phyloP scores from a whole-genome alignment of 1,140 invertebrate genomes.

The Trichomalopsis sarcophagae region DNA sequence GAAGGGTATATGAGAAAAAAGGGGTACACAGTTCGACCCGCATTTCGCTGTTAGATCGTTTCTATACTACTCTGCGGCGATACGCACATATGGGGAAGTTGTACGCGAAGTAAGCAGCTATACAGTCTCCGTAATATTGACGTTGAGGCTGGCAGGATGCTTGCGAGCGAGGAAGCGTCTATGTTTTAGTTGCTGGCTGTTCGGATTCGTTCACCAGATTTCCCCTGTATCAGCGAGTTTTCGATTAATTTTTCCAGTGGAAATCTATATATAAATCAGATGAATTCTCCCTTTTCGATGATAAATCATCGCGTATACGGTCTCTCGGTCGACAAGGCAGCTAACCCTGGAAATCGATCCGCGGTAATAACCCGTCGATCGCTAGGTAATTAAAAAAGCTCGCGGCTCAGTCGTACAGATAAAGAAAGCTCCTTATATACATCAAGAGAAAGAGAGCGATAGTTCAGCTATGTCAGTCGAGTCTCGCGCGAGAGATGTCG shows the following conservation, averaged over 20 bases:
- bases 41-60: background rate
- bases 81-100: background rate
- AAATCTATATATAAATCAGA: background rate
- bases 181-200: background rate
- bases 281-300: background rate
- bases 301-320: background rate
- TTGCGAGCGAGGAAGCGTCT: background rate
- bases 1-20: background rate
- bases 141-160: background rate
- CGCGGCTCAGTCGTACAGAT: background rate
- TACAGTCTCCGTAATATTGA: background rate
- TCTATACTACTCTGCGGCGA: background rate
- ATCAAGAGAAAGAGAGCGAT: too few species aligned
- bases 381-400: background rate
- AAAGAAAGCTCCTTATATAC: background rate
- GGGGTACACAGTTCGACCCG: slow-evolving; percentile 45
- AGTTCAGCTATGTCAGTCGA: background rate
- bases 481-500: background rate
- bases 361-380: background rate
- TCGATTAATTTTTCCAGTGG: background rate
- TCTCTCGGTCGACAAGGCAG: background rate
- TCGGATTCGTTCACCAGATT: too few species aligned
- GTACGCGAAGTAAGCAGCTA: too few species aligned
- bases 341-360: background rate
- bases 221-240: too few species aligned